phyloP scores from a whole-genome alignment of 2,113 vertebrate species.

The Poecilia latipinna region DNA sequence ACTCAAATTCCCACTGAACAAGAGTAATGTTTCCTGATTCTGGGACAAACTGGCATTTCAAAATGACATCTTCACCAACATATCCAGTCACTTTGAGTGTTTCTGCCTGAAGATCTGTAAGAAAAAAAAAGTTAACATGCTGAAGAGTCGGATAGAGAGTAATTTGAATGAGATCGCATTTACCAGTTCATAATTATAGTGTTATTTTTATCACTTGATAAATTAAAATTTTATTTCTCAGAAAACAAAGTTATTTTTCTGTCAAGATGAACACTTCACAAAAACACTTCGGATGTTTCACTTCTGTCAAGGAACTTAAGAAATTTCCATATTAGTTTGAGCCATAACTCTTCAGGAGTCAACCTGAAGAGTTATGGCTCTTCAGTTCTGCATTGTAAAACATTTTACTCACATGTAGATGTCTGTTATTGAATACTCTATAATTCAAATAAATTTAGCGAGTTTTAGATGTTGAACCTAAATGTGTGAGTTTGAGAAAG shows the following conservation, averaged over 20 bases:
- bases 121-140: neutral
- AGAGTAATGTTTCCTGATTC: accelerated
- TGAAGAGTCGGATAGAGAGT: neutral
- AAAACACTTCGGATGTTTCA: too few species aligned
- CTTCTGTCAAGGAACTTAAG: neutral
- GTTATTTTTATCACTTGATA: neutral
- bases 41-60: conserved; percentile 65
- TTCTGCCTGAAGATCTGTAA: conserved; percentile 53
- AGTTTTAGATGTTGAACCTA: too few species aligned
- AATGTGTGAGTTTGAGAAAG: too few species aligned
- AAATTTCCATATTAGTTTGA: too few species aligned
- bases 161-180: neutral
- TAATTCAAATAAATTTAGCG: too few species aligned
- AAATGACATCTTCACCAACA: conserved; percentile 55
- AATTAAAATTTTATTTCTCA: neutral
- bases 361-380: neutral
- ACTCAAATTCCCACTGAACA: conserved; percentile 67
- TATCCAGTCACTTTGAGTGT: conserved; percentile 60
- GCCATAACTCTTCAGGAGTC: neutral
- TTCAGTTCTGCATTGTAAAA: too few species aligned
- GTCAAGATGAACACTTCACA: too few species aligned
- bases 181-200: neutral
- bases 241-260: too few species aligned
- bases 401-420: too few species aligned
- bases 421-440: too few species aligned